Base-by-base conservation (phyloP, 2,888 invertebrate species). In the Nomada fucata region DNA sequence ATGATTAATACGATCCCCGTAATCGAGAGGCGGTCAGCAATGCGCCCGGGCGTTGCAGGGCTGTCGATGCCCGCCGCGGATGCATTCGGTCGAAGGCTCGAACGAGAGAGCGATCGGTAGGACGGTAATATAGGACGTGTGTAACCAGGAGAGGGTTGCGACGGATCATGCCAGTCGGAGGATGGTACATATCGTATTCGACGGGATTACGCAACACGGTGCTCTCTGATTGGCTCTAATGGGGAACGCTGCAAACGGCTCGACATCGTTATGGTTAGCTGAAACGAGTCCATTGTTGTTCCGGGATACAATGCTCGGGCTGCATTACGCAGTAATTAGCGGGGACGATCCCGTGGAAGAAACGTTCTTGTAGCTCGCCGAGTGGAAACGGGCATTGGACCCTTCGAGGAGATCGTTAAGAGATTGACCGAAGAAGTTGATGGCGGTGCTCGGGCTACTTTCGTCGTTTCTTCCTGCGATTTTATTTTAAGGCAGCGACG, bases 1-100 rank as follows among this genome's bases (percentile, higher is more conserved):
- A 86, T 91, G 89, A 87, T 89, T 92, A 91, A 93, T 92, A 89
- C 90, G 91, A 93, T 93, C 91, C 90, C 86, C 89, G 86, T 91
- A 91, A 93, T 92, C 91, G 90, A 86, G 87, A 91, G 89, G 83
- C 88, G 87, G 86, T 86, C 90, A 89, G 85, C 88, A 88, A 89
- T 89, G 86, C 89, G 89, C 86, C 88, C 87, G 88, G 84, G 89
- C 87, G 86, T 86, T 36, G 23, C 83, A 76, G 71, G 83, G 85
- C 84, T 84, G 83, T 88, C 84, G 82, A 72, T 73, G 86, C 87
- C 85, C 71, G 47, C 70, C 36, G 20, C 60, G 86, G 82, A 88
- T 79, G 77, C 85, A 87, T 86, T 86, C 89, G 82, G 60, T 71
- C 85, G 77, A 73, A 78, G 83, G 53, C 76, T 74, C 79, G 83